Base-by-base conservation (phyloP, 2,888 invertebrate genomes). In the Tethea ocularis region DNA sequence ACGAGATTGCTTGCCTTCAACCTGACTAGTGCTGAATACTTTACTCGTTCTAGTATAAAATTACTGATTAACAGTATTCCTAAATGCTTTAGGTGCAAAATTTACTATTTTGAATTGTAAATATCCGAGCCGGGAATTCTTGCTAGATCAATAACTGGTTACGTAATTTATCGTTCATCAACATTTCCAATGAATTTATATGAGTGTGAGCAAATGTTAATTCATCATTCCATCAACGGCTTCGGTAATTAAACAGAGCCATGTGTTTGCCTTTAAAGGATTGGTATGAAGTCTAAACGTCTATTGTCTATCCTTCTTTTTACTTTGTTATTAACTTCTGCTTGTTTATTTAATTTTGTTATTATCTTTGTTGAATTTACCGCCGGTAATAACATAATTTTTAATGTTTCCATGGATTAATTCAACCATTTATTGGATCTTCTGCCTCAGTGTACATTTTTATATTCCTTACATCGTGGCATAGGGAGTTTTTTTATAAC, bases 131-230 rank as follows among this genome's bases (percentile, higher is more conserved):
- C 38, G n/a, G 10, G 20, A 46, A 10, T 46, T 46, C n/a, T 33
- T 33, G 13, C 33, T 33, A 13, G 33, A 33, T 33, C 13, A 33
- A 33, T 33, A 33, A 33, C 33, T 13, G 33, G 33, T 33, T 29
- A 26, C 8, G 17, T 46, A 15, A 46, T 46, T 46, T 46, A 46
- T 10, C 46, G 17, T 46, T 46, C 17, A 46, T 46, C 20, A 46
- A 46, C 46, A 46, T 46, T 46, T 20, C 7, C 46, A 46, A 7
- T 41, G 41, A 41, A 46, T n/a, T n/a, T 17, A 41, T 46, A 7
- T 46, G 20, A 46, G 10, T 46, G 20, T 41, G 2, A 60, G 61
- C 55, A 57, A 60, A 62, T 60, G 57, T 61, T 29, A 10, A 53
- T 26, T 46, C 20, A 53, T 23, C 53, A 60, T 60, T 57, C 53